Conservation (phyloP, 2,888 invertebrate species). For the Eupithecia inturbata region DNA sequence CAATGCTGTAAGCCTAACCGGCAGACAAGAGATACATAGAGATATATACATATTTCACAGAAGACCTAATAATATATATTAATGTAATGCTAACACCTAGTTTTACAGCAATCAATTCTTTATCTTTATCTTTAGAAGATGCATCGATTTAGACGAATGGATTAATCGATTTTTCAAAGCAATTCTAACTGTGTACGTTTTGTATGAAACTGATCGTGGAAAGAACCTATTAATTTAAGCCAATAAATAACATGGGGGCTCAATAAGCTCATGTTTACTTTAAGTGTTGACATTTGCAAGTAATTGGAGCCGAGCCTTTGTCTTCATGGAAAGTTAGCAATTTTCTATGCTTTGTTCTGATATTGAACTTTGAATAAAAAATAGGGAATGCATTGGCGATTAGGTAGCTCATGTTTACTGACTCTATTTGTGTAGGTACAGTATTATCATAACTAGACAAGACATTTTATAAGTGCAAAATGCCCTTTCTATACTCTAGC, state of each 20-base stretch:
- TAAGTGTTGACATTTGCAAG: slow-evolving; percentile 47
- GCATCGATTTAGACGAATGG: too few relatives aligned
- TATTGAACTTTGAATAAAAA: slow-evolving; percentile 37
- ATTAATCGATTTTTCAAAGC: not conserved
- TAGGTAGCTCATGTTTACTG: not conserved
- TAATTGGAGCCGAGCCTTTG: slow-evolving; percentile 43
- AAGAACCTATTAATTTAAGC: not conserved
- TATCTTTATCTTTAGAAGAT: too few relatives aligned
- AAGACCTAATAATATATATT: too few relatives aligned
- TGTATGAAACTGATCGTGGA: not conserved
- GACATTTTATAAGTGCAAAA: not conserved
- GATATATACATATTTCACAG: too few relatives aligned
- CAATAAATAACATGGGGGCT: not conserved
- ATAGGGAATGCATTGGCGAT: slow-evolving; percentile 8
- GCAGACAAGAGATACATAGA: too few relatives aligned
- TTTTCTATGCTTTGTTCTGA: slow-evolving; percentile 43
- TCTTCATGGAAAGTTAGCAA: slow-evolving; percentile 33
- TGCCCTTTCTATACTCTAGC: not conserved
- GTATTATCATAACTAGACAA: not conserved
- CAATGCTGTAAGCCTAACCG: too few relatives aligned
- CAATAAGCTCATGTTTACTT: slow-evolving; percentile 47
- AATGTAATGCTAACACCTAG: too few relatives aligned
- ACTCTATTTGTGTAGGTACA: not conserved
- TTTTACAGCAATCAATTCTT: too few relatives aligned
- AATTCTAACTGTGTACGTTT: not conserved